A percentile compares a stretch with the other conserved stretches of the same genome.
These are phyloP conservation scores for Mesorhabditis belari DNA, from an alignment of 2,888 invertebrate genomes.

Conservation along the genomic window DNA sequence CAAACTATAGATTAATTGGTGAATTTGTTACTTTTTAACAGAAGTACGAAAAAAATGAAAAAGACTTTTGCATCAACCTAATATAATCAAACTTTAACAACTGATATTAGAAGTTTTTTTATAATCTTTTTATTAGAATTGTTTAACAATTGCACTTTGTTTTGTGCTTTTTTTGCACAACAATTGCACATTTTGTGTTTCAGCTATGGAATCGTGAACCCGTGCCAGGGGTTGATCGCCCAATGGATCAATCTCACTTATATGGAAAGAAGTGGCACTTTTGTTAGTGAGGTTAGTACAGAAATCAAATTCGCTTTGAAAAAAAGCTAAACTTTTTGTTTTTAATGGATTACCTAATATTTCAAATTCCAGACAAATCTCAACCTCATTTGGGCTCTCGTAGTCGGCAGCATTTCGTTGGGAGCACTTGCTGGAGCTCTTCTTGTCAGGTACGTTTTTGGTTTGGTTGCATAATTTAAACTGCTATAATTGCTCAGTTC, in stretches of 20 bases:
- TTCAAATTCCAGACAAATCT: conserved; percentile 6
- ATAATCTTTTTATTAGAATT: no score
- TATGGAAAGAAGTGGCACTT: conserved; percentile 19
- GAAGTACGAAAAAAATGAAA: no score
- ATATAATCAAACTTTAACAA: no score
- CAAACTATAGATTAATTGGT: no score
- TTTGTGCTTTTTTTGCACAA: no score
- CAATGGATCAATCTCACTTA: conserved; percentile 51
- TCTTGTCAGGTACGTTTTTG: conserved; percentile 45
- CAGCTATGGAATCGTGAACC: conserved; percentile 46
- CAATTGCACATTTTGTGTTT: no score
- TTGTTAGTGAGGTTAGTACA: background rate
- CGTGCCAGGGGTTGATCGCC: conserved; percentile 40
- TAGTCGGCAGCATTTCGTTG: conserved; percentile 52
- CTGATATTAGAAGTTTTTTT: no score
- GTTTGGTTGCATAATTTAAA: no score
- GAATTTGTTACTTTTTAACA: no score
- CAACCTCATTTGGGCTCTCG: conserved; percentile 54
- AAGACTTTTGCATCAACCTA: no score
- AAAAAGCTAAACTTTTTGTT: background rate
- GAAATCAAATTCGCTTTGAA: background rate
- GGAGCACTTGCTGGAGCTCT: conserved; percentile 50
- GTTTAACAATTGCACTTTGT: no score
- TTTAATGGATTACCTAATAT: background rate
- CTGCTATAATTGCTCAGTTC: no score